Conservation (phyloP, 2,113 vertebrate genomes). For the Fregata magnificens region DNA sequence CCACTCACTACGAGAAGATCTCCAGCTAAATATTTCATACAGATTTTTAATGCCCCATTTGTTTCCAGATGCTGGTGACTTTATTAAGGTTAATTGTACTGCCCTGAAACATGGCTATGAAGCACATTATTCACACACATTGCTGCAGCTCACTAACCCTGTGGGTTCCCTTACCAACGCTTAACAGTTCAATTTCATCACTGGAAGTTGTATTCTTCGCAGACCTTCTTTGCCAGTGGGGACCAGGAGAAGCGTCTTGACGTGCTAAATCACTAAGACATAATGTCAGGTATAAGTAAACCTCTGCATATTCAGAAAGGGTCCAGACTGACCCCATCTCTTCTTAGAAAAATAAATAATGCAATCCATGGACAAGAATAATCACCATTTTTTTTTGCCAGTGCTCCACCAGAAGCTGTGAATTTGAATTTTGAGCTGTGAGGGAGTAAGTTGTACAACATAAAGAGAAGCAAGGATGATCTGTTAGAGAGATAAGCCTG, state of each 20-base stretch:
- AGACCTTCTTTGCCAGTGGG: neutral
- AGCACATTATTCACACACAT: slow-evolving; percentile 20
- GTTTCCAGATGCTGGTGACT: slow-evolving; percentile 54
- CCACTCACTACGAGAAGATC: neutral
- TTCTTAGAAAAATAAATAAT: neutral
- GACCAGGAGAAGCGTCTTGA: neutral
- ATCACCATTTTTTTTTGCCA: neutral
- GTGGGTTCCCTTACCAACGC: neutral
- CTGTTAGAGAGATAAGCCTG: slow-evolving; percentile 33
- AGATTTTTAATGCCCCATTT: slow-evolving; percentile 54
- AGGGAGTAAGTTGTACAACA: neutral
- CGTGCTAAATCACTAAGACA: neutral
- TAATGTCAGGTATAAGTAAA: neutral
- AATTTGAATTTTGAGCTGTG: neutral
- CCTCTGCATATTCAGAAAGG: neutral
- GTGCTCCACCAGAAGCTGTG: neutral
- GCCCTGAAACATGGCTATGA: slow-evolving; percentile 7
- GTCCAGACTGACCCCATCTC: neutral
- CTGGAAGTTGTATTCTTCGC: neutral
- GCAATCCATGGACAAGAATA: neutral
- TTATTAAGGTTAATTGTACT: slow-evolving; percentile 63
- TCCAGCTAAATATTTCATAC: slow-evolving; percentile 40
- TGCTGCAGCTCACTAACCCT: neutral
- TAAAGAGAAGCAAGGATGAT: slow-evolving; percentile 1
- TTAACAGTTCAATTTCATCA: neutral